Conservation (phyloP, 2,888 invertebrate genomes). For the Myopa tessellatipennis region DNA sequence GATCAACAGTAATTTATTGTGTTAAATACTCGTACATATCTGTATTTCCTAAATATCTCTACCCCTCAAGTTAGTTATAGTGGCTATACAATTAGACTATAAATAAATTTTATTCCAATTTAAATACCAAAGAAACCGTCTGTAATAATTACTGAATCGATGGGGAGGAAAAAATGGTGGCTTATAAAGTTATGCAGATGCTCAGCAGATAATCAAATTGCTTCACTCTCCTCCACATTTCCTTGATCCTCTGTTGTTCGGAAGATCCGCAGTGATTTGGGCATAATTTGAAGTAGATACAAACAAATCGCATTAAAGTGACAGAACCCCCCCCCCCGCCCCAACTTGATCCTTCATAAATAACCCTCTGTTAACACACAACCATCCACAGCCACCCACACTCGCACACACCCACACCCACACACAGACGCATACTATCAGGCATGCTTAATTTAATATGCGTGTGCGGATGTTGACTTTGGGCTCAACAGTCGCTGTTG, state of each 20-base stretch:
- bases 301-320: constrained; percentile 31
- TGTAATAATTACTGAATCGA: too few relatives aligned
- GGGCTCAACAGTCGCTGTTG: constrained; percentile 14
- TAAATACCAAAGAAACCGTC: too few relatives aligned
- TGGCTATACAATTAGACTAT: too few relatives aligned
- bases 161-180: too few relatives aligned
- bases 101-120: too few relatives aligned
- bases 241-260: neutral
- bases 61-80: too few relatives aligned
- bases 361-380: neutral
- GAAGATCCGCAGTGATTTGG: constrained; percentile 16
- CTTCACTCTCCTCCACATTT: neutral
- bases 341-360: too few relatives aligned
- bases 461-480: constrained; percentile 32
- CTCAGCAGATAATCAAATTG: constrained; percentile 7
- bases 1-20: too few relatives aligned
- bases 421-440: neutral
- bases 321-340: neutral
- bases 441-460: constrained; percentile 31
- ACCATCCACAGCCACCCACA: neutral
- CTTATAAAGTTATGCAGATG: too few relatives aligned
- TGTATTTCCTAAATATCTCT: too few relatives aligned
- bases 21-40: too few relatives aligned
- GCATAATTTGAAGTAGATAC: constrained; percentile 11
- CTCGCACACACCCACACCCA: neutral